Evolutionary conservation across 2,888 invertebrate species (phyloP).

Genomic region (Nymphalis c-album): DNA sequence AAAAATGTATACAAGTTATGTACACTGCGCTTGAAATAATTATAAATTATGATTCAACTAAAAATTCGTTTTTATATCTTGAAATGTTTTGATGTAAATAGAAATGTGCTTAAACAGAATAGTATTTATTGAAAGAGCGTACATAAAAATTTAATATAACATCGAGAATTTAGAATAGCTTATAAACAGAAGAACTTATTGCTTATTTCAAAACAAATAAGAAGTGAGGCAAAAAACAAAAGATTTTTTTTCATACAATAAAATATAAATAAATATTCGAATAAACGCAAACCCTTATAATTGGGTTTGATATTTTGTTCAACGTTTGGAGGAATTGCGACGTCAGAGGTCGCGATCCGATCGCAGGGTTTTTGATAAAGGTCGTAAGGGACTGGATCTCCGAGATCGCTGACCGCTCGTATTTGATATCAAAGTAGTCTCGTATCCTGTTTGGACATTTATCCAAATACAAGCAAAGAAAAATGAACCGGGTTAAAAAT

Average conservation of each 20-base stretch:
- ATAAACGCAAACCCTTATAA: constrained; percentile 7
- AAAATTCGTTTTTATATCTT: too few relatives aligned
- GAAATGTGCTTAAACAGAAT: background rate
- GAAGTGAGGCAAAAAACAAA: background rate
- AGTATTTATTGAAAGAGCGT: background rate
- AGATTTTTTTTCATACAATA: constrained; percentile 1
- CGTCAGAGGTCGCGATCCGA: background rate
- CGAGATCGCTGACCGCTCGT: too few relatives aligned
- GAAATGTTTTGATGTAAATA: too few relatives aligned
- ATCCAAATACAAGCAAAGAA: too few relatives aligned
- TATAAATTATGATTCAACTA: too few relatives aligned
- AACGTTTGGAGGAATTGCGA: background rate
- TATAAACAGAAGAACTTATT: background rate
- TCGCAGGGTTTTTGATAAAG: background rate
- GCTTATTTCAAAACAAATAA: constrained; percentile 8
- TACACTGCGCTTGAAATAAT: too few relatives aligned
- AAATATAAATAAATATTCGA: constrained; percentile 7
- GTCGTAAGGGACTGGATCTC: background rate
- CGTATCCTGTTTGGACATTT: too few relatives aligned
- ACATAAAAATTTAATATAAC: background rate
- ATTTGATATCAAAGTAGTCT: too few relatives aligned
- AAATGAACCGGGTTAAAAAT: too few relatives aligned
- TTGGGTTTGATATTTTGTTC: constrained; percentile 4
- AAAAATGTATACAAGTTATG: too few relatives aligned
- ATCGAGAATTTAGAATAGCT: background rate